phyloP scores from a whole-genome alignment of 2,888 invertebrate genomes.

The Torymus texanus region DNA sequence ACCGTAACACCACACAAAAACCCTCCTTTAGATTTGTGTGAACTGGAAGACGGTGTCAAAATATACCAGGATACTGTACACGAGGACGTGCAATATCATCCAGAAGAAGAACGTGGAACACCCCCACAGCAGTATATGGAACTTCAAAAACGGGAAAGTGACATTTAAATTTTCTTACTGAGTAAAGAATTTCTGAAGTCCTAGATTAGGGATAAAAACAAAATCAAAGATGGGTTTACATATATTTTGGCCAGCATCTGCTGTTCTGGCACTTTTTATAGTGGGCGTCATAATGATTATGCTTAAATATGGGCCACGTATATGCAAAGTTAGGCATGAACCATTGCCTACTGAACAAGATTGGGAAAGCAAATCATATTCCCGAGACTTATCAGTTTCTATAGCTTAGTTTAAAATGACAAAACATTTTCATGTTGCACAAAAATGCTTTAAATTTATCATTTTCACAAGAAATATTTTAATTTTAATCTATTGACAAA shows the following conservation, averaged over 20 bases:
- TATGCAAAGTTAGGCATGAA: constrained; percentile 84
- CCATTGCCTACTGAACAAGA: constrained; percentile 81
- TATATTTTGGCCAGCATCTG: constrained; percentile 86
- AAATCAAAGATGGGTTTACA: constrained; percentile 80
- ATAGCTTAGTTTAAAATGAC: constrained; percentile 62
- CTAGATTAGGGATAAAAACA: constrained; percentile 15
- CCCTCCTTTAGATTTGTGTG: constrained; percentile 87
- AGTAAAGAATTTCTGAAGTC: constrained; percentile 22
- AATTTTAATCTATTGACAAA: constrained; percentile 6
- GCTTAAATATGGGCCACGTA: constrained; percentile 83
- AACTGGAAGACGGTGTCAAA: constrained; percentile 75
- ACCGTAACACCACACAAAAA: constrained; percentile 89
- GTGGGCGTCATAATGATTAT: constrained; percentile 85
- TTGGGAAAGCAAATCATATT: constrained; percentile 82
- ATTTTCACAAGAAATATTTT: constrained; percentile 31
- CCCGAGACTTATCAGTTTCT: constrained; percentile 71
- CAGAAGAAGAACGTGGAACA: constrained; percentile 66
- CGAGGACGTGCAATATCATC: constrained; percentile 66
- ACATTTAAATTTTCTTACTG: constrained; percentile 78
- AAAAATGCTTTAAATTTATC: constrained; percentile 22
- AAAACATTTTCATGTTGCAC: background rate
- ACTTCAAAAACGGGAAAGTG: constrained; percentile 87
- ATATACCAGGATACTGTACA: constrained; percentile 63
- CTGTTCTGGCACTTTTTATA: constrained; percentile 84
- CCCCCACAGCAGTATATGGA: constrained; percentile 78